Base-by-base conservation (phyloP, 2,797 vertebrate genomes). In the Serranus cabrilla region DNA sequence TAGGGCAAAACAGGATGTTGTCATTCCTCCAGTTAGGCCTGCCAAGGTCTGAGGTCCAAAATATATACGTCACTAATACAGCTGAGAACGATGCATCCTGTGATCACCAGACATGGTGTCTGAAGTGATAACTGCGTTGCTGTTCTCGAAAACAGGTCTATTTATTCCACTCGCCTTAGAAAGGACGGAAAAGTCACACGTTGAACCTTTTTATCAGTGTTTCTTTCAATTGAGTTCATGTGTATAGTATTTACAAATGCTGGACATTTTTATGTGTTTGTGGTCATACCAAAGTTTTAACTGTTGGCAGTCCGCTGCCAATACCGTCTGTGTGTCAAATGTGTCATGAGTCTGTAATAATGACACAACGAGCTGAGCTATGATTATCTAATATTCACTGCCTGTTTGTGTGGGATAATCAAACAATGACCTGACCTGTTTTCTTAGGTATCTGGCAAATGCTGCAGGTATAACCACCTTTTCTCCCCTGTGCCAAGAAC, bases 221-320 rank as follows among this genome's bases (percentile, higher is more conserved):
- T 85, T 62, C 76, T 77, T 80, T 80, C 60, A 73, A 21, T 56
- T 78, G 40, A 66, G 51, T 40, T 87, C 13, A 66, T 83, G 63
- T 86, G 71, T 89, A 74, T 87, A 78, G 64, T 90, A 63, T 89
- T 85, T 87, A 88, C 83, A 91, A 93, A 93, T 93, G 92, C 92
- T 93, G 93, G 93, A 91, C 92, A 92, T 92, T 91, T 90, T 79
- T 58, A 25, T 72, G 66, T 88, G 60, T 88, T 75, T 89, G 82
- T 85, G 74, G 39, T 89, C 18, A 0, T 88, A 84, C 93, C 94
- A 92, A 93, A 94, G 90, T 80, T 87, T 54, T 65, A 57, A 67
- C 76, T 74, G 51, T 21, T 86, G 71, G 43, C 80, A 75, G 75
- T 79, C 59, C n/a, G 1, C 46, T 80, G 71, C 56, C 46, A n/a